These are phyloP conservation scores for Bursaphelenchus okinawaensis DNA, from an alignment of 2,888 invertebrate genomes.

Conservation along the genomic window DNA sequence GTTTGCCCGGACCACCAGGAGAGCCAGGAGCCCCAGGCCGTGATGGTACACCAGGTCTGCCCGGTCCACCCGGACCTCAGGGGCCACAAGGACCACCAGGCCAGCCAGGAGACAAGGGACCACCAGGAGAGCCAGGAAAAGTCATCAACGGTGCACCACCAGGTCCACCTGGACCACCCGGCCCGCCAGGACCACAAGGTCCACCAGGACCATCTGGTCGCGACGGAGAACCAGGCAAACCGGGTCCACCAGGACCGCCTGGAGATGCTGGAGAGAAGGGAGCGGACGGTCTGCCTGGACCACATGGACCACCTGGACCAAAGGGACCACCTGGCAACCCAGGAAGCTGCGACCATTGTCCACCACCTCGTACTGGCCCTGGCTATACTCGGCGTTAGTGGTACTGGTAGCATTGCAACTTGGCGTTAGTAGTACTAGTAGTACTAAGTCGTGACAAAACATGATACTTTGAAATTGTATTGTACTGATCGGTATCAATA, in stretches of 20 bases:
- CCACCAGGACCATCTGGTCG: slow-evolving; percentile 50
- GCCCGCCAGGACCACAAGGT: slow-evolving; percentile 48
- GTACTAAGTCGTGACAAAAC: too few relatives aligned
- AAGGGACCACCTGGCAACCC: slow-evolving; percentile 36
- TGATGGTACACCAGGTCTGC: slow-evolving; percentile 41
- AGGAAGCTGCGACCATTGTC: slow-evolving; percentile 56
- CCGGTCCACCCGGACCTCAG: slow-evolving; percentile 46
- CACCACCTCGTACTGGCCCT: slow-evolving; percentile 51
- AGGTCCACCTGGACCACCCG: slow-evolving; percentile 44
- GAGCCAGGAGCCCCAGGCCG: slow-evolving; percentile 43
- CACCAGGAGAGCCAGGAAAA: slow-evolving; percentile 38
- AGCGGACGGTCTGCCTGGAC: slow-evolving; percentile 40
- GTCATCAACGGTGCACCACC: slow-evolving; percentile 45
- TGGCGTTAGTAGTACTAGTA: too few relatives aligned
- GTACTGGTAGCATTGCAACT: too few relatives aligned
- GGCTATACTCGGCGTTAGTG: slow-evolving; percentile 38
- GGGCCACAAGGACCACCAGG: slow-evolving; percentile 53
- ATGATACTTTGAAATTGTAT: too few relatives aligned
- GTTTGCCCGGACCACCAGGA: slow-evolving; percentile 47
- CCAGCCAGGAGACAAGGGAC: slow-evolving; percentile 35
- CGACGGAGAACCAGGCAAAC: slow-evolving; percentile 26
- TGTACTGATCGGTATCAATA: too few relatives aligned
- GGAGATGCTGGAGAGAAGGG: slow-evolving; percentile 45
- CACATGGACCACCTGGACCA: slow-evolving; percentile 31
- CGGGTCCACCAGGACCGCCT: slow-evolving; percentile 29